Evolutionary conservation across 2,888 invertebrate species (phyloP), one percentile per base, ranked within the genome.

Genomic region (Meteorus colon): DNA sequence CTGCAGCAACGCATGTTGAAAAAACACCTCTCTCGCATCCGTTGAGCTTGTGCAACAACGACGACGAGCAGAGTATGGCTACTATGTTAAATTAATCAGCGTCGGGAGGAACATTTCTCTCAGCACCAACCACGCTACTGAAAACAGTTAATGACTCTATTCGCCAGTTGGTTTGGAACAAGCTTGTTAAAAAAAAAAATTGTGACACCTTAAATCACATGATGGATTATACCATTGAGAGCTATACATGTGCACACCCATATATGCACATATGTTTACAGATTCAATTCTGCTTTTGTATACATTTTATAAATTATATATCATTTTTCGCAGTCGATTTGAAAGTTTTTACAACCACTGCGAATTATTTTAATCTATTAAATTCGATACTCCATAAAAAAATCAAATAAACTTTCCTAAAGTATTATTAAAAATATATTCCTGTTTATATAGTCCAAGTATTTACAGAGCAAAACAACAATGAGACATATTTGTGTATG

Each of bases 71-170:
- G 69, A 55, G 48, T 59, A 62, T 45, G 31, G 37, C 27, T 72
- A 75, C 79, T 72, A 80, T 75, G 84, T 81, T 80, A 82, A 78
- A 83, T 81, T 82, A 84, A 82, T 83, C 82, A 80, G 76, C 72
- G 73, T 19, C 48, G 67, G 74, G 68, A 66, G 74, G 75, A 79
- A 80, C 80, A 72, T 76, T 75, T 77, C 68, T 77, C 72, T 73
- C 55, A 70, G 74, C 73, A 74, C 29, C 29, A 66, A 65, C 51
- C 55, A 68, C 71, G 31, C 55, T 55, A 55, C 55, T 55, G 55
- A 55, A 55, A 55, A 55, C 19, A 65, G 77, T 77, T 80, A 82
- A 83, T 80, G 80, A 81, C 78, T 80, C 77, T 78, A 79, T 80
- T 84, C 79, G 73, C 77, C 78, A 66, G 74, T 79, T 74, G 73